Base-by-base conservation (phyloP, 1,140 invertebrate genomes). In the Drosophila quadrilineata region DNA sequence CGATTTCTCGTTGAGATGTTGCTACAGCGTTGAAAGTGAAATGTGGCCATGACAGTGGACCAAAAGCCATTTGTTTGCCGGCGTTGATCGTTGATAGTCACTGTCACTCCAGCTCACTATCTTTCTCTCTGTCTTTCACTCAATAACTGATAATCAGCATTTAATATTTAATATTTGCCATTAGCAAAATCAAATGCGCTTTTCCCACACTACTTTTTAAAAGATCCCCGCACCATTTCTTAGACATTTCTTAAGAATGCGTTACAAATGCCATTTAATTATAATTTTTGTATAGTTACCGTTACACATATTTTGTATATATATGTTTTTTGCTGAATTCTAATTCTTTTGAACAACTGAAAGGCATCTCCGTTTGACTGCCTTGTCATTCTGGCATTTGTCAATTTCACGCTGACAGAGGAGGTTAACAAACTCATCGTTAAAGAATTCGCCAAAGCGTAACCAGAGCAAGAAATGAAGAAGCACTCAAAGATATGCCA, bases 31-130 rank as follows among this genome's bases (percentile, higher is more conserved):
- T 73, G 77, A 82, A 82, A 84, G 77, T 82, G 77, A 82, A 82
- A 84, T 82, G 77, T 76, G 77, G 70, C 77, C 77, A 71, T 76
- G 79, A 72, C 77, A 84, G 63, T 84, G 77, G 69, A 28, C 58
- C 41, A 52, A 43, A 22, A 29, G 8, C 22, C 5, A 24, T 50
- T 35, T 38, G 22, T 38, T 52, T 41, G 38, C 38, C 40, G 19
- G n/a, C n/a, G 46, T 50, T 50, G 28, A n/a, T 36, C 35, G 53
- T 57, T 59, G 43, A 31, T n/a, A 40, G 45, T 48, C 35, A 8
- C 10, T 45, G 40, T 45, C 14, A 21, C 38, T 33, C n/a, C 64
- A 66, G 49, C 36, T 40, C 56, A 79, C 71, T 66, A 66, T 40
- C 19, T 41, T 22, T 28, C 45, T 19, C 4, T 72, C 38, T 8